Evolutionary conservation across 2,113 vertebrate genomes (phyloP), one percentile per base, ranked within the genome.

Genomic region (Brienomyrus brachyistius): DNA sequence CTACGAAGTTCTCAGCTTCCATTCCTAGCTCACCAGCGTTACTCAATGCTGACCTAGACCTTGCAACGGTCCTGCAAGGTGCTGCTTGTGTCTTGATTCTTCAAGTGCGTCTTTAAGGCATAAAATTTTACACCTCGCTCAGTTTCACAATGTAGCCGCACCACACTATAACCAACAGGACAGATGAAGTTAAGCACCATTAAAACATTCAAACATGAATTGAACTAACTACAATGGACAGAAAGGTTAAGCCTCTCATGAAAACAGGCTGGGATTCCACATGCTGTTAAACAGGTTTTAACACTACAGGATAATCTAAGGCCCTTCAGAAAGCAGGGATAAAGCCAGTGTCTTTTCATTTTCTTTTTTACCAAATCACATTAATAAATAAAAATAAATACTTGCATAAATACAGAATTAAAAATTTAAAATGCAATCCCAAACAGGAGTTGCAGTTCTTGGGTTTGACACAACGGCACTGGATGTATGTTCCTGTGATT

Each of bases 331-430:
- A 91, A 91, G 90, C 91, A 91, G 40, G 74, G 91, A 92, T 94
- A 94, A 95, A 95, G 94, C 93, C 94, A 92, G 92, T 84, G 94
- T 87, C 94, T 40, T 50, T 88, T 56, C 77, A 45, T 45, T 94
- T 88, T 92, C 88, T 93, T 91, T 91, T 92, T 88, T 89, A 40
- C 90, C 82, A 91, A 94, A 92, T 90, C 87, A 91, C 62, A 90
- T 92, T 84, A 89, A 91, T 88, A 91, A 89, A 91, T 91, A 93
- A 54, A 92, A 91, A 91, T 91, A 94, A 93, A 94, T 91, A 93
- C 88, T 91, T 94, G 94, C 93, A 95, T 95, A 94, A 94, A 95
- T 94, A 93, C 88, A 88, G 10, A 86, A 82, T 89, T 90, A 62
- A 86, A 77, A 91, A 91, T 91, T 92, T 77, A 86, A 86, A 91